Evolutionary conservation across 2,888 invertebrate species (phyloP).

Genomic region (Spialia ferax): DNA sequence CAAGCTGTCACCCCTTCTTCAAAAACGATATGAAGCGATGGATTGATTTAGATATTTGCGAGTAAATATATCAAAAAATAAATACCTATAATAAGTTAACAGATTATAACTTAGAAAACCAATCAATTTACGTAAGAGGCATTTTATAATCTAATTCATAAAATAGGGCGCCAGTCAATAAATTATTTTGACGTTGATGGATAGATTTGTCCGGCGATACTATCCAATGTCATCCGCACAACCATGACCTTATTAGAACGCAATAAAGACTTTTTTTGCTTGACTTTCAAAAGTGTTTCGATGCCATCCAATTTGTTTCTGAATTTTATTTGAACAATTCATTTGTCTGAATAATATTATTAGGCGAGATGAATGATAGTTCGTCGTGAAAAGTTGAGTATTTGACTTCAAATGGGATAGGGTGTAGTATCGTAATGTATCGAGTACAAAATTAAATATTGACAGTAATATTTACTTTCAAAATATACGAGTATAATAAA

Average conservation of each 20-base stretch:
- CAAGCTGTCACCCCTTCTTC: no score
- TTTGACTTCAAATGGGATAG: slow-evolving; percentile 3
- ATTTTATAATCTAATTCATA: slow-evolving; percentile 17
- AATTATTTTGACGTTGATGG: slow-evolving; percentile 36
- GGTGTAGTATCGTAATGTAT: neutral
- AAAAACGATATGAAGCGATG: no score
- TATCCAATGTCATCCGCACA: no score
- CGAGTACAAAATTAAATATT: no score
- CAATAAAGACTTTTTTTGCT: slow-evolving; percentile 2
- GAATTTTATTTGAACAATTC: slow-evolving; percentile 31
- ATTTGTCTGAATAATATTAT: slow-evolving; percentile 34
- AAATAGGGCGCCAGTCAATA: slow-evolving; percentile 29
- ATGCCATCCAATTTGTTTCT: slow-evolving; percentile 21
- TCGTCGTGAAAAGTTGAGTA: slow-evolving; percentile 7
- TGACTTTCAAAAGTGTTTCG: neutral
- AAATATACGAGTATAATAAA: no score
- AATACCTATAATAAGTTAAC: no score
- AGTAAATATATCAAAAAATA: no score
- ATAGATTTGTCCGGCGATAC: slow-evolving; percentile 18
- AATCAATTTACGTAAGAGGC: slow-evolving; percentile 1
- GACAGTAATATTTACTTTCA: no score
- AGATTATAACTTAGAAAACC: neutral
- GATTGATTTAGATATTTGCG: no score
- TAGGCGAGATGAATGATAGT: slow-evolving; percentile 6
- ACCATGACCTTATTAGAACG: neutral